Evolutionary conservation across 2,888 invertebrate genomes (phyloP).

Genomic region (Oxytorus armatus): DNA sequence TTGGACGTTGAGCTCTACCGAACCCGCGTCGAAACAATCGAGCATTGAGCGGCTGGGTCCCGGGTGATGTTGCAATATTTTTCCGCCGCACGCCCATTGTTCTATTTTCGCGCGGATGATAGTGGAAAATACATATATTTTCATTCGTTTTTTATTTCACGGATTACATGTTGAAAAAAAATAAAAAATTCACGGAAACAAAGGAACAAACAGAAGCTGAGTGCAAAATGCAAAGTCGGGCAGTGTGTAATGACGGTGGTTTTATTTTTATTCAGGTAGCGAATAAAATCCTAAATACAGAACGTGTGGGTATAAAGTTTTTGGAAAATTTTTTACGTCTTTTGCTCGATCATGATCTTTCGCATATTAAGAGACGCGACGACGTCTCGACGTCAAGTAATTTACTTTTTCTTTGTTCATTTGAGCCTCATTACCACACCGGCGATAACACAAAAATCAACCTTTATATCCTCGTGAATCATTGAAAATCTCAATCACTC

Average conservation of each 20-base stretch:
- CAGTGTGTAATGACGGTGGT: conserved; percentile 69
- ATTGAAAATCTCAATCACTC: conserved; percentile 15
- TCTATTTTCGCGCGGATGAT: conserved; percentile 39
- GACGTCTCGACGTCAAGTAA: neutral
- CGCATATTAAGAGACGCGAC: neutral
- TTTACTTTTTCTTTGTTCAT: neutral
- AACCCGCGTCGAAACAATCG: conserved; percentile 61
- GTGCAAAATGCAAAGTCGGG: conserved; percentile 67
- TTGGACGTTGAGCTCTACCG: conserved; percentile 20
- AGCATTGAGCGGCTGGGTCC: conserved; percentile 49
- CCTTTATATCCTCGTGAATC: neutral
- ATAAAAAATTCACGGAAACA: conserved; percentile 13
- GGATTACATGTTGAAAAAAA: conserved; percentile 30
- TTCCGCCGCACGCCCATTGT: conserved; percentile 42
- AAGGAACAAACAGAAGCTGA: conserved; percentile 14
- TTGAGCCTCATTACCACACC: neutral
- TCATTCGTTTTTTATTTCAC: conserved; percentile 24
- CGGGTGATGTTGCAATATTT: conserved; percentile 38
- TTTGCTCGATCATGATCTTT: too few relatives aligned
- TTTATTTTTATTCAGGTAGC: neutral
- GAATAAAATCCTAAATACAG: conserved; percentile 15
- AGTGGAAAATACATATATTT: conserved; percentile 20
- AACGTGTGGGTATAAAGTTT: neutral
- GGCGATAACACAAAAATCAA: neutral
- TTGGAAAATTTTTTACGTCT: too few relatives aligned